A percentile compares a stretch with the other conserved stretches of the same genome.
These are phyloP conservation scores for Heptranchias perlo DNA, from an alignment of 2,113 vertebrate genomes.

Conservation along the genomic window DNA sequence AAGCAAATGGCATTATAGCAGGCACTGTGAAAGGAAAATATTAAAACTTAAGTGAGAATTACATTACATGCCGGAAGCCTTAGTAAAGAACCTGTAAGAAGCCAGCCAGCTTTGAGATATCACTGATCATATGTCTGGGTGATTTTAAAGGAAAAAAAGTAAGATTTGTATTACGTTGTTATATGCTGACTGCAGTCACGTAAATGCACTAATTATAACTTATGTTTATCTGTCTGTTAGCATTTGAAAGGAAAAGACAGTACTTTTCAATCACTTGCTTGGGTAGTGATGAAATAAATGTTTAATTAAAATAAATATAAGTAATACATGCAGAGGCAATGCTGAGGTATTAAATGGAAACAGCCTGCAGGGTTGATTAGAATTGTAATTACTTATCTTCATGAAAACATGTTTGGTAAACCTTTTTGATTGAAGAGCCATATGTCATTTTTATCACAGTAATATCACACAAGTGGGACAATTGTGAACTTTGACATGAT, in stretches of 20 bases:
- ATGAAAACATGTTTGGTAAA: not conserved
- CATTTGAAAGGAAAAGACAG: not conserved
- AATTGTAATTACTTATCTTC: not conserved
- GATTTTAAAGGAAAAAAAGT: not conserved
- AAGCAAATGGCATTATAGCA: not conserved
- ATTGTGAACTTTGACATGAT: not conserved
- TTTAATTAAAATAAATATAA: not conserved
- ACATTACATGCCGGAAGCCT: not conserved
- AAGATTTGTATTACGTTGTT: not conserved
- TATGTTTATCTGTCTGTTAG: not conserved
- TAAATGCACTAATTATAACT: not conserved
- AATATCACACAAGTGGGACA: not conserved
- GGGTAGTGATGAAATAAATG: not conserved
- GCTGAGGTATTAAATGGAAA: conserved; percentile 29
- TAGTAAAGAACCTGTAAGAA: not conserved
- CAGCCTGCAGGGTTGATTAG: conserved; percentile 24
- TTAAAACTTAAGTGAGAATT: not conserved
- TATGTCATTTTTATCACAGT: not conserved
- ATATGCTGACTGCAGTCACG: not conserved
- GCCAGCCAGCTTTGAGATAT: not conserved
- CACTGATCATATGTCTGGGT: not conserved
- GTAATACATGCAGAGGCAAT: not conserved
- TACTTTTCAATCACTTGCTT: not conserved
- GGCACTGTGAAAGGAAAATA: not conserved
- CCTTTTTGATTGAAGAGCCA: not conserved